phyloP scores from a whole-genome alignment of 2,113 vertebrate species.

The Octodon degus region DNA sequence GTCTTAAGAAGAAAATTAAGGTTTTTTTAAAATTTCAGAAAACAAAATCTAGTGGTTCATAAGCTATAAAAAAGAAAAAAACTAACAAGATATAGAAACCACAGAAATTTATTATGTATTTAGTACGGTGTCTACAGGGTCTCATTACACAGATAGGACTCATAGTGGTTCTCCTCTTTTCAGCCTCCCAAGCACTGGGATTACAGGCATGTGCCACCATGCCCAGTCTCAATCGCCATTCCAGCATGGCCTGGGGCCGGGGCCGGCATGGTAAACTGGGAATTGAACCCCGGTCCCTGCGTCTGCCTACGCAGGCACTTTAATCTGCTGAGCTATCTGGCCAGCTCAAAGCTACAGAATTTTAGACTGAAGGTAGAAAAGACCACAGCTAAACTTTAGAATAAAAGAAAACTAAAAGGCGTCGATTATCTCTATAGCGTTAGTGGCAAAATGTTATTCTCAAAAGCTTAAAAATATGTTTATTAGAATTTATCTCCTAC shows the following conservation, averaged over 20 bases:
- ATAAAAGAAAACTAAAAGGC: neutral
- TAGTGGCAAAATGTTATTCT: neutral
- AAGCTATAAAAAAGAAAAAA: neutral
- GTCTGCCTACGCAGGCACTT: no score
- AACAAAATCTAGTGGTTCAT: neutral
- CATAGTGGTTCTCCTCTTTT: no score
- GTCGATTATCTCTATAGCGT: neutral
- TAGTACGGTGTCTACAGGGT: no score
- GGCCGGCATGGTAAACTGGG: no score
- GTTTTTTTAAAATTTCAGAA: neutral
- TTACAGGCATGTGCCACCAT: no score
- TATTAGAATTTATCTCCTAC: neutral
- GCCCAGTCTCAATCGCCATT: no score
- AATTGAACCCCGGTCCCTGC: no score
- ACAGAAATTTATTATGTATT: neutral
- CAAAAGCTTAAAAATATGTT: neutral
- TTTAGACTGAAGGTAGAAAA: slow-evolving; percentile 30
- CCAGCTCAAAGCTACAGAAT: neutral
- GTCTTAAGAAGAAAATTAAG: neutral
- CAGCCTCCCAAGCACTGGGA: no score
- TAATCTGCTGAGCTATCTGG: no score
- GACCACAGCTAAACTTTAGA: neutral
- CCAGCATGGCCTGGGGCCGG: no score
- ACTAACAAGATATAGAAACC: neutral
- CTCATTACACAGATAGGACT: no score